phyloP scores from a whole-genome alignment of 2,113 vertebrate species.

The Astatotilapia flaviijosephi region DNA sequence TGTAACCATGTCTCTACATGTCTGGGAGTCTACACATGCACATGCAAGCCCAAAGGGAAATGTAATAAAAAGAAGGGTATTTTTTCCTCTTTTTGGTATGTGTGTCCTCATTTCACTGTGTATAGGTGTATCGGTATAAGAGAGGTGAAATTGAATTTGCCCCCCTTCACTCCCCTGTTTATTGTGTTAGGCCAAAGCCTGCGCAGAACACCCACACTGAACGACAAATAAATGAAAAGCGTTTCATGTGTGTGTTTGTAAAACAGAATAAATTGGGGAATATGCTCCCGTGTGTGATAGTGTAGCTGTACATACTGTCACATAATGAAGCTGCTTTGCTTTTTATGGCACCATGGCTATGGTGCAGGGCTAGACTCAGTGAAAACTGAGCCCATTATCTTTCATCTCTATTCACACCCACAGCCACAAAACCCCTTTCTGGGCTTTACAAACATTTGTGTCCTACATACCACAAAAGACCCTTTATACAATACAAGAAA shows the following conservation, averaged over 20 bases:
- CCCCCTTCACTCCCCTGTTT: conserved; percentile 3
- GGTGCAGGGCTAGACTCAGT: neutral
- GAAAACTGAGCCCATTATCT: neutral
- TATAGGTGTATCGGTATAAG: neutral
- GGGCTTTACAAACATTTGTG: neutral
- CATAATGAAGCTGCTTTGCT: neutral
- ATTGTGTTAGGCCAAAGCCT: conserved; percentile 33
- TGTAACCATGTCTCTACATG: neutral
- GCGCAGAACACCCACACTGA: neutral
- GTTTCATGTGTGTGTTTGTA: conserved; percentile 14
- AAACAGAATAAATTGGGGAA: conserved; percentile 1
- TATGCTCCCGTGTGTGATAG: neutral
- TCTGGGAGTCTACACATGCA: neutral
- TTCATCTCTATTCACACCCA: neutral
- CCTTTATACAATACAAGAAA: neutral
- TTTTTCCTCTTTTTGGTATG: conserved; percentile 3
- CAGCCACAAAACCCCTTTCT: neutral
- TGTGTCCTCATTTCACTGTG: conserved; percentile 21
- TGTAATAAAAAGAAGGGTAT: neutral
- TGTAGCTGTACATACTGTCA: neutral
- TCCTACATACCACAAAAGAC: neutral
- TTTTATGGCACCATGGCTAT: neutral
- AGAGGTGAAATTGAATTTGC: conserved; percentile 52
- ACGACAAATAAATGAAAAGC: conserved; percentile 27
- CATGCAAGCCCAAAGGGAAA: neutral